Evolutionary conservation across 2,888 invertebrate genomes (phyloP).

Genomic region (Ernsta delagoae): DNA sequence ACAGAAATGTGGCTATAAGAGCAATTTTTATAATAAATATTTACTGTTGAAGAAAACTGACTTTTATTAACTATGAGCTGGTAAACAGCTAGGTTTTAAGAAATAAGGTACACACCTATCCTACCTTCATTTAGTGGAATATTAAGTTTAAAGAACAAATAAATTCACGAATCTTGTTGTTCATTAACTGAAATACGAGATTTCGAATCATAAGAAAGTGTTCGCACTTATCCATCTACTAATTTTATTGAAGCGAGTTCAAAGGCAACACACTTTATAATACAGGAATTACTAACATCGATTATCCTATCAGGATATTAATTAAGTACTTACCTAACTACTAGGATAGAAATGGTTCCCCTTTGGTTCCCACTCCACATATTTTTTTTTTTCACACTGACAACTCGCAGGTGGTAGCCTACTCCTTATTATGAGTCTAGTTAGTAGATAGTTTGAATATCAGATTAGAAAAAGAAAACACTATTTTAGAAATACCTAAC

Average conservation of each 20-base stretch:
- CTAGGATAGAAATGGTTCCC: too few relatives aligned
- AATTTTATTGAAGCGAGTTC: background rate
- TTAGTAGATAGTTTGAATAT: too few relatives aligned
- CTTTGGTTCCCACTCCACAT: too few relatives aligned
- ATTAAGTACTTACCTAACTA: too few relatives aligned
- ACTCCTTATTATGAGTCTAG: too few relatives aligned
- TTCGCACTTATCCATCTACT: background rate
- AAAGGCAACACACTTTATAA: background rate
- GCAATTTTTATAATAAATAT: slow-evolving; percentile 86
- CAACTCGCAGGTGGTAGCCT: too few relatives aligned
- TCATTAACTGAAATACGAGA: background rate
- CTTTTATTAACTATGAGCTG: slow-evolving; percentile 61
- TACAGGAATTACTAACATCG: too few relatives aligned
- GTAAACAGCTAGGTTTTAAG: background rate
- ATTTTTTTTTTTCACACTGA: too few relatives aligned
- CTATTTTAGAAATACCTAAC: too few relatives aligned
- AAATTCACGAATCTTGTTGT: background rate
- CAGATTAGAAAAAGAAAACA: too few relatives aligned
- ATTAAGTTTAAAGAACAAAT: background rate
- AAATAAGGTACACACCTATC: background rate
- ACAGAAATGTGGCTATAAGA: slow-evolving; percentile 85
- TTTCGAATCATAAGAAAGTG: background rate
- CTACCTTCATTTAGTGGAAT: background rate
- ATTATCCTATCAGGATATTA: too few relatives aligned
- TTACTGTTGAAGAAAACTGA: slow-evolving; percentile 81